Evolutionary conservation across 2,113 vertebrate genomes (phyloP).

Genomic region (Psittacara wagleri): DNA sequence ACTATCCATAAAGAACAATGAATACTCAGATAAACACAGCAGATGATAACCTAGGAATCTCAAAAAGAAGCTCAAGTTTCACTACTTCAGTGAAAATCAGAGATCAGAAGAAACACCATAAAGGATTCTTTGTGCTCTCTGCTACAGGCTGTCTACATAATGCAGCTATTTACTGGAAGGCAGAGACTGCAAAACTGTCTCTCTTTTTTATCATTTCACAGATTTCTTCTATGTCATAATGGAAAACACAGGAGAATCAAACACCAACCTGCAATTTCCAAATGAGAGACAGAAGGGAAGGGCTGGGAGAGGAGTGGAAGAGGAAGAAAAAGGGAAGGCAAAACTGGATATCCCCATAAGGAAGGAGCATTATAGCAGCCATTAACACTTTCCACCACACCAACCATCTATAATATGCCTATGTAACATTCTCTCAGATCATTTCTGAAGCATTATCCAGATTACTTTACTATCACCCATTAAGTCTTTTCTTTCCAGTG

Average conservation of each 20-base stretch:
- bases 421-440: not conserved
- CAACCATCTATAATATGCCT: not conserved
- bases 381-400: not conserved
- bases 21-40: not conserved
- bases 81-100: not conserved
- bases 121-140: not conserved
- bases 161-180: not conserved
- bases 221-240: not conserved
- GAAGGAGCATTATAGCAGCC: not conserved
- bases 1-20: not conserved
- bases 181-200: not conserved
- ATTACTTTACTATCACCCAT: not conserved
- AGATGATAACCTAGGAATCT: not conserved
- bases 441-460: not conserved
- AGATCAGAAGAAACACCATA: not conserved
- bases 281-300: not conserved
- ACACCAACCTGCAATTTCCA: not conserved
- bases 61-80: not conserved
- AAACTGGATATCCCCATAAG: not conserved
- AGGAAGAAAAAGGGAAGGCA: not conserved
- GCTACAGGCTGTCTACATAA: not conserved
- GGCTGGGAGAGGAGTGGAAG: not conserved
- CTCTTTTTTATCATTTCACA: not conserved
- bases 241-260: not conserved
- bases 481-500: not conserved